Evolutionary conservation across 2,888 invertebrate genomes (phyloP).

Genomic region (Sepioteuthis lessoniana): DNA sequence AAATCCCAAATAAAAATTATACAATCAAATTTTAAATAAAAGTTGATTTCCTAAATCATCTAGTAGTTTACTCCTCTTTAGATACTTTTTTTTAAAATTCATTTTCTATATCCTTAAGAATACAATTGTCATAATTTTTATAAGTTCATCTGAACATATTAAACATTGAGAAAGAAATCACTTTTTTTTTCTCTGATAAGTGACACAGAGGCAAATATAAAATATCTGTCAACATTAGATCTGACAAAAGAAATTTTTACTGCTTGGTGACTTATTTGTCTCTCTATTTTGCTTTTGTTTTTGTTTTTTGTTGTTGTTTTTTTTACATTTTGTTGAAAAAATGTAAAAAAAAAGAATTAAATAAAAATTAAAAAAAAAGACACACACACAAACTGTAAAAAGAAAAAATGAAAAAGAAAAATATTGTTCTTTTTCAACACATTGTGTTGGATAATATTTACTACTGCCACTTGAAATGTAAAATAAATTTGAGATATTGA

Average conservation of each 20-base stretch:
- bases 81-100: not conserved
- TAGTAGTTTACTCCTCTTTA: too few relatives aligned
- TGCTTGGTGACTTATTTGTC: not conserved
- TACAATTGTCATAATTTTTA: not conserved
- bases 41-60: too few relatives aligned
- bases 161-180: not conserved
- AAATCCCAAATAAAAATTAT: too few relatives aligned
- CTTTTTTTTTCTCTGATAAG: not conserved
- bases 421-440: not conserved
- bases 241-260: not conserved
- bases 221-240: not conserved
- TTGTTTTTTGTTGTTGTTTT: not conserved
- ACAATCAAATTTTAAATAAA: too few relatives aligned
- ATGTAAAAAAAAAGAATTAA: too few relatives aligned
- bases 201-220: not conserved
- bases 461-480: not conserved
- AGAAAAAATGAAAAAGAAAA: not conserved
- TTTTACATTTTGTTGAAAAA: not conserved
- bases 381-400: not conserved
- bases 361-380: too few relatives aligned
- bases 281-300: not conserved
- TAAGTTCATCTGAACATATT: not conserved
- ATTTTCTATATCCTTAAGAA: not conserved
- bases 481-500: constrained; percentile 1
- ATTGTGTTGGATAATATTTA: not conserved